Base-by-base conservation (phyloP, 1,140 invertebrate species). In the Zaprionus lachaisei region DNA sequence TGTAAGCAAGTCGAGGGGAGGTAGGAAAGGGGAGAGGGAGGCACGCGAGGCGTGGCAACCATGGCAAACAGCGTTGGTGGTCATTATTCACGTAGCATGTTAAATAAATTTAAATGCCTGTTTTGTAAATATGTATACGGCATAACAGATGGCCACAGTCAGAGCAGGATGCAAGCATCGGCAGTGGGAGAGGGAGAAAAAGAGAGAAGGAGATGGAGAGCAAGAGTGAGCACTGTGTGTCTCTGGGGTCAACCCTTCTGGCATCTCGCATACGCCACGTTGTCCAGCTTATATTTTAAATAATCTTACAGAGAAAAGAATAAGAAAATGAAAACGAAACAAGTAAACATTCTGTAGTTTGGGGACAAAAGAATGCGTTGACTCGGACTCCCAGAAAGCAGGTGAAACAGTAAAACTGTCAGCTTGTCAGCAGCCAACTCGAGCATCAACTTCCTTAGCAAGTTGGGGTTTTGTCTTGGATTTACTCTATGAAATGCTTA, bases 101-200 rank as follows among this genome's bases (percentile, higher is more conserved):
- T 87, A 84, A 87, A 87, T 87, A 87, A 87, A 87, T 90, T 90
- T 90, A 87, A 87, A 87, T 90, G 84, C 84, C 84, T 87, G 84
- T 89, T 87, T 87, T 89, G 84, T 89, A 90, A 87, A 87, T 90
- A 87, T 87, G 85, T 86, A 89, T 72, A 71, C 62, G 84, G 77
- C 81, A 80, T 86, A 89, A 86, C 84, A 80, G 72, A 83, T 86
- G 83, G 80, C 56, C 55, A 58, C 20, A 38, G 41, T 44, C 17
- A 28, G 38, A 26, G 22, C 20, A 47, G 51, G 57, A 38, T 41
- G 58, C 51, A 15, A 9, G 57, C 57, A 24, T 12, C 31, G 12
- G 14, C 12, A n/a, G 28, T 41, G 22, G 6, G 24, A 37, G 22
- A 24, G 20, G 11, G 11, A 26, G 7, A 37, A 3, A 62, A 12